Evolutionary conservation across 2,797 vertebrate species (phyloP).

Genomic region (Adelosebastes latens): DNA sequence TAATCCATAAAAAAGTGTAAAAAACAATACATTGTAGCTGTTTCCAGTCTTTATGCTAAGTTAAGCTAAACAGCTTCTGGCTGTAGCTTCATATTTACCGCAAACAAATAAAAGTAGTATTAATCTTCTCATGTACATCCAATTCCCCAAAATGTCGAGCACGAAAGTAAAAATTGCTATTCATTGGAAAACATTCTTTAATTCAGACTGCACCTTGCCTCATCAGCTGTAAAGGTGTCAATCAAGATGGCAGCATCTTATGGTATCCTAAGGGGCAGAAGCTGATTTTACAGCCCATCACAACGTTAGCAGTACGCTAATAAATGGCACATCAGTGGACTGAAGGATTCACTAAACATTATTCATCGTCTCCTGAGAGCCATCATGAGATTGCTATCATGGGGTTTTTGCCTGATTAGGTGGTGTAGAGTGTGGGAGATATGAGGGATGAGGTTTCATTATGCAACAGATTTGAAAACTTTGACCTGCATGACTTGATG

Average conservation of each 20-base stretch:
- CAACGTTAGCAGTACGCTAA: conserved; percentile 24
- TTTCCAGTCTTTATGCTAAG: background rate
- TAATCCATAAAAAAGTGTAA: background rate
- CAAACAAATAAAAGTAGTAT: background rate
- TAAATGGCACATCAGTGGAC: conserved; percentile 35
- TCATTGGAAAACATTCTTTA: background rate
- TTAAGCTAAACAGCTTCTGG: background rate
- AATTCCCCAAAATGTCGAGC: background rate
- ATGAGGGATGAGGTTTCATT: conserved; percentile 39
- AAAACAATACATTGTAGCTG: background rate
- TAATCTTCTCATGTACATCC: background rate
- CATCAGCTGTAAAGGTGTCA: background rate
- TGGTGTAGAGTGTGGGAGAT: conserved; percentile 32
- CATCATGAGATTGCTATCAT: conserved; percentile 40
- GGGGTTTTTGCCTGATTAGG: conserved; percentile 65
- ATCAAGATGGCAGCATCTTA: conserved; percentile 2
- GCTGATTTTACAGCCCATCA: conserved; percentile 36
- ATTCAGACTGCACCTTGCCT: background rate
- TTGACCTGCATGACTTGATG: background rate
- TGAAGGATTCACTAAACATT: conserved; percentile 51
- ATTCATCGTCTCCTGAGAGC: conserved; percentile 59
- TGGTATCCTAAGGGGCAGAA: background rate
- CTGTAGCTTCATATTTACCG: background rate
- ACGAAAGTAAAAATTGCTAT: background rate
- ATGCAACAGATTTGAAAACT: conserved; percentile 48